Evolutionary conservation across 2,797 vertebrate genomes (phyloP), one percentile per base, ranked within the genome.

Genomic region (Sebastes paucispinis): DNA sequence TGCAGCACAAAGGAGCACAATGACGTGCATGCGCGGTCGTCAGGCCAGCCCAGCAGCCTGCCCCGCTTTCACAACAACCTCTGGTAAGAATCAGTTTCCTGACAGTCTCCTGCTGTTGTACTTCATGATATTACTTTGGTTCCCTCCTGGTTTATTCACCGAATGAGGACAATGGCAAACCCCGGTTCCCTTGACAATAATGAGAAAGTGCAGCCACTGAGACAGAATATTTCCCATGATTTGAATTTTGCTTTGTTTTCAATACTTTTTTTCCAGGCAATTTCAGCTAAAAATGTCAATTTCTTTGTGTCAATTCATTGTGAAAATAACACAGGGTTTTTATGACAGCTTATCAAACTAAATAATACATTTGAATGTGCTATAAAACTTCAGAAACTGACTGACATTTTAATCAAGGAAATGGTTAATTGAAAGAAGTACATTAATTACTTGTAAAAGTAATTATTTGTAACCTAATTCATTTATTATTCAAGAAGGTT

Each of bases 1-100:
- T 71, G 76, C 66, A 85, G 39, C 62, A 12, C 76, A 68, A 85
- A 86, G 74, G 76, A 88, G 62, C 73, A 75, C 71, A 83, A 79
- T 14, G 78, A 84, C 3, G 67, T 50, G 11, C 57, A 10, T 11
- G 58, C 60, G 4, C 60, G 3, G 68, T 77, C 80, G 2, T 73
- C 83, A 65, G 84, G 73, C 64, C 88, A 85, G 29, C 64, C 82
- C 20, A 75, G 82, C 89, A 84, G 77, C 71, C 69, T 83, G 69
- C 71, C 91, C 14, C 77, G 83, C 47, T 86, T 66, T 60, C 89
- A 91, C 73, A 94, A 89, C 82, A 93, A 80, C 81, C 89, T 93
- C 65, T 90, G 91, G 94, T 95, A 83, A 73, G 87, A 82, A 43
- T 22, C 59, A 4, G 24, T 62, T 64, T 24, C 10, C 75, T 73